Percentiles rank a stretch among this genome's conserved stretches.
phyloP scores from a whole-genome alignment of 2,113 vertebrate genomes.

The Trematomus loennbergii region DNA sequence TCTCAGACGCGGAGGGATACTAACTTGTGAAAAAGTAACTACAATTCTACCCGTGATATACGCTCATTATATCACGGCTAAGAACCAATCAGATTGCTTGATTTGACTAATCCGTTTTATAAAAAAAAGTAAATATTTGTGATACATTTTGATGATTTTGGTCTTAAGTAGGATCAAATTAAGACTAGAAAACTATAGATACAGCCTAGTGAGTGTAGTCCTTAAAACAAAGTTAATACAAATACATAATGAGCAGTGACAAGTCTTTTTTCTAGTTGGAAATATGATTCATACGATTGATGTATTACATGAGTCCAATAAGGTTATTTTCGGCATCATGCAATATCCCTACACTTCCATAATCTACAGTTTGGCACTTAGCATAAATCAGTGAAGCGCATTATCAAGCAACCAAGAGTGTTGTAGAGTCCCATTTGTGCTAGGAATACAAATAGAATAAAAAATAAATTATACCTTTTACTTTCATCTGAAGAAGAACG shows the following conservation, averaged over 20 bases:
- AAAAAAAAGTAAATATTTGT: too few relatives aligned
- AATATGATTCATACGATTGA: neutral
- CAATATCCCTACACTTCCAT: neutral
- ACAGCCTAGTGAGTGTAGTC: too few relatives aligned
- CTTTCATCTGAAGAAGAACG: conserved; percentile 15
- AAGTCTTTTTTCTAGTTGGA: neutral
- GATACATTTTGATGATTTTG: too few relatives aligned
- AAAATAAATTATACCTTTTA: conserved; percentile 14
- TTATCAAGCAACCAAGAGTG: neutral
- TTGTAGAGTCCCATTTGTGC: conserved; percentile 13
- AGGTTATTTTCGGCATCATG: neutral
- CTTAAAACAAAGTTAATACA: too few relatives aligned
- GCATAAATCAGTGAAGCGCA: conserved; percentile 1
- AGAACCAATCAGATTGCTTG: too few relatives aligned
- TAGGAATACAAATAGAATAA: conserved; percentile 20
- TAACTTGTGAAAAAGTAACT: too few relatives aligned
- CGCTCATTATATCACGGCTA: too few relatives aligned
- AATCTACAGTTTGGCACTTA: neutral
- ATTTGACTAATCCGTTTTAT: too few relatives aligned
- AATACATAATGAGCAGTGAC: neutral
- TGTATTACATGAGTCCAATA: neutral
- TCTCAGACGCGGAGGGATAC: too few relatives aligned
- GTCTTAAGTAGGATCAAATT: too few relatives aligned
- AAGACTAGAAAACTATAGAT: too few relatives aligned
- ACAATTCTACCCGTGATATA: too few relatives aligned